Percentiles rank a stretch among this genome's conserved stretches.
Conservation (phyloP, 2,888 invertebrate genomes). For the Xanthia togata region DNA sequence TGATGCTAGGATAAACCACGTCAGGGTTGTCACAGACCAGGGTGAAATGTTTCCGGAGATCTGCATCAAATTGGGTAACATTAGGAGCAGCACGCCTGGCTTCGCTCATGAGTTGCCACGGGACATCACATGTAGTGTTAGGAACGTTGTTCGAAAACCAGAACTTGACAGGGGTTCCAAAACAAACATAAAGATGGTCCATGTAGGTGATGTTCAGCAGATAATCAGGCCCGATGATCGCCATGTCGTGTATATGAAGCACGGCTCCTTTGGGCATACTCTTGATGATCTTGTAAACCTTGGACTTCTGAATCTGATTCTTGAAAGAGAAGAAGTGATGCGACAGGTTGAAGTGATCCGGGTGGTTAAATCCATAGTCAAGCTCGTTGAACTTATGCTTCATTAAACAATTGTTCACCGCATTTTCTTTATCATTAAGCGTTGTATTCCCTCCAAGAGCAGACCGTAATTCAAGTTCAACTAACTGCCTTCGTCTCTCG, state of each 20-base stretch:
- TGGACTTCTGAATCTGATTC: slow-evolving; percentile 90
- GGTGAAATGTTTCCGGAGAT: slow-evolving; percentile 89
- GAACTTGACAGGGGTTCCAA: slow-evolving; percentile 65
- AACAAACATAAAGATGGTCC: slow-evolving; percentile 91
- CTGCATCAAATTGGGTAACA: slow-evolving; percentile 85
- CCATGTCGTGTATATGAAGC: slow-evolving; percentile 93
- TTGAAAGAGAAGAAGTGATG: slow-evolving; percentile 92
- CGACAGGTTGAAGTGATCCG: slow-evolving; percentile 91
- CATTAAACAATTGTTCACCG: slow-evolving; percentile 91
- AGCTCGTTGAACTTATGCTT: slow-evolving; percentile 89
- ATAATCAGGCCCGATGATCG: slow-evolving; percentile 91
- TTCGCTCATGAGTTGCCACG: slow-evolving; percentile 88
- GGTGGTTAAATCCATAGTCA: slow-evolving; percentile 88
- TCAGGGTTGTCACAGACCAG: slow-evolving; percentile 88
- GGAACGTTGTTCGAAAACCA: slow-evolving; percentile 79
- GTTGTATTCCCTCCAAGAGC: slow-evolving; percentile 88
- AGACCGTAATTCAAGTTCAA: slow-evolving; percentile 85
- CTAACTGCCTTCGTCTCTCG: slow-evolving; percentile 81
- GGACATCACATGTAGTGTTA: slow-evolving; percentile 66
- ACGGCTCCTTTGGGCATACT: slow-evolving; percentile 94
- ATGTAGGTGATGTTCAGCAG: slow-evolving; percentile 92
- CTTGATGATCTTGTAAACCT: slow-evolving; percentile 92
- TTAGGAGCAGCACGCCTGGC: slow-evolving; percentile 82
- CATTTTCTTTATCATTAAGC: slow-evolving; percentile 86
- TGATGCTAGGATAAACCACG: slow-evolving; percentile 86